Conservation (phyloP, 2,888 invertebrate species). For the Amorpha juglandis region DNA sequence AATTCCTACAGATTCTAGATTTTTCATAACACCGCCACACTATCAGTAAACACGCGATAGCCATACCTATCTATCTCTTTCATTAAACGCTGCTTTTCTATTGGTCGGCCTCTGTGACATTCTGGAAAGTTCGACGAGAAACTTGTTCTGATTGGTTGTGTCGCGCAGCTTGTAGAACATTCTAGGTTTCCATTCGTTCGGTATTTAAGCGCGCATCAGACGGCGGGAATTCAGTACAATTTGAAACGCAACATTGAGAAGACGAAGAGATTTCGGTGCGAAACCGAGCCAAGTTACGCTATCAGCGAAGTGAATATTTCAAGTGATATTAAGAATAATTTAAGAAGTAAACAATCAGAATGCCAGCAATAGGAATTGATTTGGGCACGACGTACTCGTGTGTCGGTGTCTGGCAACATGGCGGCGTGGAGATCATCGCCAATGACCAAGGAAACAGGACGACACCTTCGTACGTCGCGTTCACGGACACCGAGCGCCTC, state of each 20-base stretch:
- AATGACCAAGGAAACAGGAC: slow-evolving; percentile 88
- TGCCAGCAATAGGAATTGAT: slow-evolving; percentile 84
- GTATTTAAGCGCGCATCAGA: slow-evolving; percentile 54
- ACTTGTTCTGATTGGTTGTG: slow-evolving; percentile 52
- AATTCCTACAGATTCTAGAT: not conserved
- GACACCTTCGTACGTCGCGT: slow-evolving; percentile 90
- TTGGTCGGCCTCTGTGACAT: slow-evolving; percentile 46
- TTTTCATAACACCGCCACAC: slow-evolving; percentile 29
- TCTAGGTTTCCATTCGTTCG: slow-evolving; percentile 58
- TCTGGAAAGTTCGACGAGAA: slow-evolving; percentile 54
- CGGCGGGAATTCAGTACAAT: slow-evolving; percentile 65
- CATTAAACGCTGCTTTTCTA: slow-evolving; percentile 39
- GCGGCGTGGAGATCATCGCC: slow-evolving; percentile 90
- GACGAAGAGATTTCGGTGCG: slow-evolving; percentile 56
- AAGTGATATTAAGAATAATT: slow-evolving; percentile 27
- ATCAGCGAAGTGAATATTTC: slow-evolving; percentile 34
- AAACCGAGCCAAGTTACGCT: slow-evolving; percentile 49
- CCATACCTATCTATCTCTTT: slow-evolving; percentile 37
- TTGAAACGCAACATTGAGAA: slow-evolving; percentile 64
- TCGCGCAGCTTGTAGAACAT: slow-evolving; percentile 51
- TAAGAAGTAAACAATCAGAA: slow-evolving; percentile 44
- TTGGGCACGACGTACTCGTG: slow-evolving; percentile 84
- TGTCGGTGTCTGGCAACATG: slow-evolving; percentile 84
- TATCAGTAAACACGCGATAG: slow-evolving; percentile 16
- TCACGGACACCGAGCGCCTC: slow-evolving; percentile 87